Conservation (phyloP, 2,113 vertebrate genomes). For the Brachyhypopomus occidentalis region DNA sequence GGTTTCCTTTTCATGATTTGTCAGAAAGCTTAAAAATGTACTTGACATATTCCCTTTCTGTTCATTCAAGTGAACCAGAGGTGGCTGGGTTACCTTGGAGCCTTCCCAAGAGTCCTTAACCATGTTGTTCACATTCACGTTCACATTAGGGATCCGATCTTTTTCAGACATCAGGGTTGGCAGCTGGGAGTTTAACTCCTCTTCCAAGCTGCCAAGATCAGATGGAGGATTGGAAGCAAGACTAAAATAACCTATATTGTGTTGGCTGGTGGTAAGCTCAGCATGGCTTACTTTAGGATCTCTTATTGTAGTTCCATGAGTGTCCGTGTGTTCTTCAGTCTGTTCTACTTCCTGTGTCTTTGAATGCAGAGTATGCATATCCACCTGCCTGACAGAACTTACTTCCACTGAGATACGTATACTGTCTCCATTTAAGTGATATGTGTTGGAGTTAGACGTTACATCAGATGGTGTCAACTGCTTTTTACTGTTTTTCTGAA, state of each 20-base stretch:
- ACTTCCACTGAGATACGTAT: neutral
- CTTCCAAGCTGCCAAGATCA: constrained; percentile 3
- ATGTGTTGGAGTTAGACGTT: neutral
- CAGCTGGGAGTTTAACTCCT: constrained; percentile 5
- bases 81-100: neutral
- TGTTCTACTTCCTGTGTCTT: neutral
- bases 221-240: neutral
- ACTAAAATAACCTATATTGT: neutral
- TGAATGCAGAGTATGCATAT: neutral
- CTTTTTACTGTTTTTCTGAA: neutral
- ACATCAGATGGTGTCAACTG: neutral
- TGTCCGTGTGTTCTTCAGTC: neutral
- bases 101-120: neutral
- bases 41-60: constrained; percentile 5
- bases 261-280: constrained; percentile 6
- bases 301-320: constrained; percentile 6
- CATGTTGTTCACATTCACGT: neutral
- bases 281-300: constrained; percentile 7
- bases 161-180: neutral
- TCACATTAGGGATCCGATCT: neutral
- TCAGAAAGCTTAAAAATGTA: neutral
- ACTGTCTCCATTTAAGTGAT: neutral
- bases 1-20: neutral
- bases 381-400: neutral
- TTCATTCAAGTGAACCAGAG: neutral